Base-by-base conservation (phyloP, 2,888 invertebrate genomes). In the Aphodius sticticus region DNA sequence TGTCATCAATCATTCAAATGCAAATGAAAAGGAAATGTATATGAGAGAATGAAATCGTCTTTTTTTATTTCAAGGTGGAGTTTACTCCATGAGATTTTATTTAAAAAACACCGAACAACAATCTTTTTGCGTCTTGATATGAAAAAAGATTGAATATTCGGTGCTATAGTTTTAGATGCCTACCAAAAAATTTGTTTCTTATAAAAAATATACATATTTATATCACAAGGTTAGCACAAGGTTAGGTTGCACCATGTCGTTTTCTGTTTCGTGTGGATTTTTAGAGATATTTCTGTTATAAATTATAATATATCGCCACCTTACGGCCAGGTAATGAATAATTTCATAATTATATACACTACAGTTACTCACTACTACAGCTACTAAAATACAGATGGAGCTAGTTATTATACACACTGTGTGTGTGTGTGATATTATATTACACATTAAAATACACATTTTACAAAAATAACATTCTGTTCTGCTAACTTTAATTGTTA, bases 11-110 rank as follows among this genome's bases (percentile, higher is more conserved):
- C 53, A 53, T 84, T 86, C 86, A 88, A 88, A 88, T 88, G 88
- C 87, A 88, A 26, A 53, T 53, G 53, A 53, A 53, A 53, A 53
- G 53, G 53, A 53, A 53, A 53, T 53, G 53, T 53, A 53, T 53
- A 53, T 53, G 53, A 53, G 7, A 53, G 53, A 53, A 53, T 53
- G 53, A 53, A 53, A 12, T 53, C 53, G 53, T 9, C 53, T 75
- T 72, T 76, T 76, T 83, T 71, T 74, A 69, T 69, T 77, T 36
- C 83, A 89, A 89, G 90, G 90, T 90, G 90, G 90, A 90, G 90
- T 90, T 90, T 89, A 90, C 90, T 90, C 89, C 89, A 87, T 86
- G 35, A 36, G 6, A 35, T 74, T 74, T 74, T 37, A 87, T 87
- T 87, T 84, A 85, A 83, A 83, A 16, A 26, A 69, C 69, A 53